Percentiles rank a stretch among this genome's conserved stretches.
Evolutionary conservation across 92 coral and sea anemone species (phyloP).

Genomic region (Meandrina meandrites): DNA sequence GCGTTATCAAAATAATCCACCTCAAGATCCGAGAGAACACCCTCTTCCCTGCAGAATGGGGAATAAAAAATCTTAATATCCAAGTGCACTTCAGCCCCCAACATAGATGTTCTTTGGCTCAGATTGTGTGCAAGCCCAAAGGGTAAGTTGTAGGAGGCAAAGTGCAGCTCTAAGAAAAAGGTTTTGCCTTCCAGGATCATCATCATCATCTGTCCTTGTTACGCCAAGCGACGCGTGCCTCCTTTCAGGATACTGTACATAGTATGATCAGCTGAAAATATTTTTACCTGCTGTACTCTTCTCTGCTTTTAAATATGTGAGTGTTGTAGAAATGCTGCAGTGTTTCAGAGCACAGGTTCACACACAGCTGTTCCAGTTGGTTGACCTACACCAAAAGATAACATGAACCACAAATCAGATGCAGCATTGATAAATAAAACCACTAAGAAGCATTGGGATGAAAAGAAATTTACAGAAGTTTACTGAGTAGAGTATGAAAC

Average conservation of each 20-base stretch:
- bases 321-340: constrained; percentile 96
- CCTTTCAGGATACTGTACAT: not conserved
- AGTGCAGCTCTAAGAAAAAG: not conserved
- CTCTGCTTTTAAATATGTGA: constrained; percentile 89
- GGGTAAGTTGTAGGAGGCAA: too few species aligned
- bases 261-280: too few species aligned
- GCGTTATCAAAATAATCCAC: constrained; percentile 87
- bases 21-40: constrained; percentile 56
- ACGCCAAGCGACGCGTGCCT: too few species aligned
- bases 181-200: not conserved
- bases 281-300: constrained; percentile 88
- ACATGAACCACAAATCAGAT: not conserved
- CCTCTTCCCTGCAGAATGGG: constrained; percentile 71
- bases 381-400: constrained; percentile 56
- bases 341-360: constrained; percentile 95
- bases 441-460: not conserved
- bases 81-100: not conserved
- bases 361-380: constrained; percentile 88
- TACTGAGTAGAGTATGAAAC: not conserved
- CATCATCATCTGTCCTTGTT: too few species aligned
- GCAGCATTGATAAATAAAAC: too few species aligned
- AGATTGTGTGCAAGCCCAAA: too few species aligned
- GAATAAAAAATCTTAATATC: not conserved
- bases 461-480: not conserved
- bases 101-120: too few species aligned